Evolutionary conservation across 1,140 invertebrate species (phyloP).

Genomic region (Stegodyphus mimosarum): DNA sequence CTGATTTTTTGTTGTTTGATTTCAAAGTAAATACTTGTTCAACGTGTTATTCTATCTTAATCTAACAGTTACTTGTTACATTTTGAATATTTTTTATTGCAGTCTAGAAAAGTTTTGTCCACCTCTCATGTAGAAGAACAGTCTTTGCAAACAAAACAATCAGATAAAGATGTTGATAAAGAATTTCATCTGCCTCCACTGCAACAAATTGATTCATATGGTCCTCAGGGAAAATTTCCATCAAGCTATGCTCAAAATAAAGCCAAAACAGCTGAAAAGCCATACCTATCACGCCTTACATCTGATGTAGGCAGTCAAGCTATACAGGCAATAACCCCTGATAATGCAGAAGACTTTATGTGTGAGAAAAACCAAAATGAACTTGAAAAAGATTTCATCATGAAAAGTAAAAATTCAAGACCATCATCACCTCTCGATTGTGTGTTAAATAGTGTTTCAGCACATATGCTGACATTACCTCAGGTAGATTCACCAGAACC

Average conservation of each 20-base stretch:
- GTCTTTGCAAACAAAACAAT: constrained; percentile 1
- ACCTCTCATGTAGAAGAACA: constrained; percentile 1
- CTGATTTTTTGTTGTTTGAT: no score
- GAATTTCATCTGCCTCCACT: constrained; percentile 32
- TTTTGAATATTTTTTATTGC: neutral
- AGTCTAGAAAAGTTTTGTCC: constrained; percentile 23
- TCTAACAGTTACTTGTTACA: no score
- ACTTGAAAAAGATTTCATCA: neutral
- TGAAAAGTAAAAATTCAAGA: neutral
- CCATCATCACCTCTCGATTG: neutral
- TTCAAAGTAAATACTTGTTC: no score
- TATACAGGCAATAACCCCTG: neutral
- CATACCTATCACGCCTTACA: neutral
- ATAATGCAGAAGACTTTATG: neutral
- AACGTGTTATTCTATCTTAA: no score
- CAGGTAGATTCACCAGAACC: neutral
- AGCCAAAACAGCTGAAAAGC: neutral
- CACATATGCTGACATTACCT: no score
- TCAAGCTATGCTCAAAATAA: neutral
- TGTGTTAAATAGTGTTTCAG: no score
- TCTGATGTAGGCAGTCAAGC: neutral
- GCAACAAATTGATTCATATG: constrained; percentile 15
- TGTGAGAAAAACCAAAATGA: neutral
- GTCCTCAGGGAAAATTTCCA: constrained; percentile 11
- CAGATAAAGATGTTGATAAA: neutral